These are phyloP conservation scores for Philonicus albiceps DNA, from an alignment of 2,888 invertebrate genomes.

Conservation along the genomic window DNA sequence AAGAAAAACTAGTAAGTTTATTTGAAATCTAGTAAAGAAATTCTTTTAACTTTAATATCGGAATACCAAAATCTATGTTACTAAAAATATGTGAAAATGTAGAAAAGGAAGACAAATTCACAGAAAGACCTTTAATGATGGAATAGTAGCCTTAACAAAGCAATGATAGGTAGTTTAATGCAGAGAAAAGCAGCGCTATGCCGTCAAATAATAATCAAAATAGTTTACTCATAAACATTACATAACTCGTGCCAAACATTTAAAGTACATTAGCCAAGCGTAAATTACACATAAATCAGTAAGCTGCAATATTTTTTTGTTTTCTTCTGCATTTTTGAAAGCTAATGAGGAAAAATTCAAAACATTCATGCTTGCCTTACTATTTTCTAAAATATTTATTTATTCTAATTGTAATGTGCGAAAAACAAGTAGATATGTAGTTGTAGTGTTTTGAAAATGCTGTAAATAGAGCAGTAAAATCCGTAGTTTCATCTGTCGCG, in stretches of 20 bases:
- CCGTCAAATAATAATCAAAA: not conserved
- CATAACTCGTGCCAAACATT: constrained; percentile 22
- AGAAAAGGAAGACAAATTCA: not conserved
- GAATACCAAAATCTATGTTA: not conserved
- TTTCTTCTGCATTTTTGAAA: not conserved
- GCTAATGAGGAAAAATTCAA: not conserved
- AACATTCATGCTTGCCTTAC: constrained; percentile 38
- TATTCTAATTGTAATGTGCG: not conserved
- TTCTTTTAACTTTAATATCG: not conserved
- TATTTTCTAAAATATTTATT: constrained; percentile 41
- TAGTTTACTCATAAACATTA: not conserved
- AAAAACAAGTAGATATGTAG: not conserved
- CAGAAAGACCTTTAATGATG: not conserved
- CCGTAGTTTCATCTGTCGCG: constrained; percentile 17
- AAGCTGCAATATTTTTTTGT: not conserved
- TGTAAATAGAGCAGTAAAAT: not conserved
- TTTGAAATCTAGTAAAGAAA: not conserved
- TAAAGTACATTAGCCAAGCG: not conserved
- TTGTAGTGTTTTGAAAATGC: not conserved
- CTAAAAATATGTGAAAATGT: not conserved
- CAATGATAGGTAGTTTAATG: not conserved
- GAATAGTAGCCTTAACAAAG: not conserved
- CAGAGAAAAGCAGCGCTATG: not conserved
- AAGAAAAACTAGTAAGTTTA: not conserved
- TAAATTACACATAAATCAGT: not conserved